Percentiles rank a stretch among this genome's conserved stretches.
These are phyloP conservation scores for Heptranchias perlo DNA, from an alignment of 2,113 vertebrate species.

Conservation along the genomic window DNA sequence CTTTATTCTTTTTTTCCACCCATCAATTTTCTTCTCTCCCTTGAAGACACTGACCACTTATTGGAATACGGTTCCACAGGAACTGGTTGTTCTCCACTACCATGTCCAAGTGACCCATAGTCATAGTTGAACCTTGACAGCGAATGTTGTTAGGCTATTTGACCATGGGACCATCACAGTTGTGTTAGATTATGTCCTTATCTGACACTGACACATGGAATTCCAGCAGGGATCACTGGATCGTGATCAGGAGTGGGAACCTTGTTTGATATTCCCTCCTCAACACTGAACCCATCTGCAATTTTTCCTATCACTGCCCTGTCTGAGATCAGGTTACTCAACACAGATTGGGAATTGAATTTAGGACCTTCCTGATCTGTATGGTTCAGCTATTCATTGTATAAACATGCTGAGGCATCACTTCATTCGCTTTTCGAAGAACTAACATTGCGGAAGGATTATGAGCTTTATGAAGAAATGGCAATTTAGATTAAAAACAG, in stretches of 20 bases:
- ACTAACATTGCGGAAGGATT: not conserved
- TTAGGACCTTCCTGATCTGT: too few relatives aligned
- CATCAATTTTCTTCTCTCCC: too few relatives aligned
- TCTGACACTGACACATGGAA: not conserved
- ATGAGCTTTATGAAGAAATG: slow-evolving; percentile 31
- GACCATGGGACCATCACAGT: not conserved
- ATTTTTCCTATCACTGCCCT: not conserved
- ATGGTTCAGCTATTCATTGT: not conserved
- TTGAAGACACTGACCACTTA: too few relatives aligned
- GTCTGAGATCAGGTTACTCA: not conserved
- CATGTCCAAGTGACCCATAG: not conserved
- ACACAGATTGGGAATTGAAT: not conserved
- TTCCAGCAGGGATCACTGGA: not conserved
- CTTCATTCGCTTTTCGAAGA: not conserved
- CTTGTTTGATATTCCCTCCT: not conserved
- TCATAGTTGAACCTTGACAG: not conserved
- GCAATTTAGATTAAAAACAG: slow-evolving; percentile 31
- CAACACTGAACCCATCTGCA: not conserved
- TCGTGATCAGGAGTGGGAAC: not conserved
- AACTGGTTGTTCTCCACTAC: not conserved
- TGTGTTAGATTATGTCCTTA: not conserved
- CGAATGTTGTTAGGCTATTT: not conserved
- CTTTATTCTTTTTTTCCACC: too few relatives aligned
- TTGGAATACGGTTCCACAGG: not conserved
- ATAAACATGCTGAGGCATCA: not conserved